These are phyloP conservation scores for Leptopilina boulardi DNA, from an alignment of 1,140 invertebrate species.

Conservation along the genomic window DNA sequence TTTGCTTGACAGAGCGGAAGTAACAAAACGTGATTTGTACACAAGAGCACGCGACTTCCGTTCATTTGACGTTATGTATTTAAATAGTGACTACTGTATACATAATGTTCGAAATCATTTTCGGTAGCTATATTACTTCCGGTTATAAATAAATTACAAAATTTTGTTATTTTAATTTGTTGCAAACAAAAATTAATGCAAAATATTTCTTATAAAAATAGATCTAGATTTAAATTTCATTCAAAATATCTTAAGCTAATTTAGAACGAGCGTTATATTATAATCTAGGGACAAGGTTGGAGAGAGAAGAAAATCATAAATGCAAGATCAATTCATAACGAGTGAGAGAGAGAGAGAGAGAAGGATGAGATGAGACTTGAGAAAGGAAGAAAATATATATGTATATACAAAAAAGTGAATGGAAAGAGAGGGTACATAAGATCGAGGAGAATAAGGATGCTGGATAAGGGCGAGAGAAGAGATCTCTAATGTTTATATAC, in stretches of 20 bases:
- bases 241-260: too few relatives aligned
- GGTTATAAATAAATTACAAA: slow-evolving; percentile 39
- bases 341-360: slow-evolving; percentile 26
- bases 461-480: background rate
- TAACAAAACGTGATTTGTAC: slow-evolving; percentile 65
- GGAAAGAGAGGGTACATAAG: slow-evolving; percentile 34
- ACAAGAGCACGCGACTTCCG: slow-evolving; percentile 66
- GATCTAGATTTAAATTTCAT: too few relatives aligned
- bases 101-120: slow-evolving; percentile 55
- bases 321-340: slow-evolving; percentile 32
- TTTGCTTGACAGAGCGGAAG: slow-evolving; percentile 60
- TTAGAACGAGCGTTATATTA: background rate
- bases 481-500: slow-evolving; percentile 20
- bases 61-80: slow-evolving; percentile 38
- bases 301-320: slow-evolving; percentile 40
- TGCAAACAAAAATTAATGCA: too few relatives aligned
- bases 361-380: background rate
- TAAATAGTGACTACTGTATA: slow-evolving; percentile 52
- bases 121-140: slow-evolving; percentile 50
- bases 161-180: background rate
- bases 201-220: too few relatives aligned
- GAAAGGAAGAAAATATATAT: background rate
- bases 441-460: slow-evolving; percentile 20
- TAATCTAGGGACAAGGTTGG: slow-evolving; percentile 15
- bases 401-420: slow-evolving; percentile 28